These are phyloP conservation scores for Plemyria rubiginata DNA, from an alignment of 2,888 invertebrate genomes.

Conservation along the genomic window DNA sequence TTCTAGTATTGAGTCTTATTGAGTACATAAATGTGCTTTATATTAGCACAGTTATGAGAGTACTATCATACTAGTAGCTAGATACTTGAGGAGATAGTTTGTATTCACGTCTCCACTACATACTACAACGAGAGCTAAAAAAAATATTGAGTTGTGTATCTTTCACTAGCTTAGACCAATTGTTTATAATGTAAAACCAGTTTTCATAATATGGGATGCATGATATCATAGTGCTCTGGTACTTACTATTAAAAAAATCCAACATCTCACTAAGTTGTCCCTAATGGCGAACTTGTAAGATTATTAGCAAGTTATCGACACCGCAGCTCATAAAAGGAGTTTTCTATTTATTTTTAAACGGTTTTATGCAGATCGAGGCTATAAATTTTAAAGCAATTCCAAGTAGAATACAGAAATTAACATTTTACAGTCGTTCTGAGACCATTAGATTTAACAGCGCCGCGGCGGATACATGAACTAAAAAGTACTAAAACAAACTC, in stretches of 20 bases:
- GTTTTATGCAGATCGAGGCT: conserved; percentile 35
- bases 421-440: conserved; percentile 43
- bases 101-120: no score
- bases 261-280: not conserved
- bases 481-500: conserved; percentile 62
- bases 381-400: conserved; percentile 40
- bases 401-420: conserved; percentile 43
- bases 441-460: conserved; percentile 54
- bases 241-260: not conserved
- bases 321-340: conserved; percentile 25
- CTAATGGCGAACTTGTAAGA: conserved; percentile 18
- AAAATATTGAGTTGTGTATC: no score
- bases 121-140: no score
- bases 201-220: no score
- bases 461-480: conserved; percentile 60
- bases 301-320: conserved; percentile 21
- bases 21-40: no score
- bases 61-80: no score
- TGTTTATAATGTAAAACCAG: no score
- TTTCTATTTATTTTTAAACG: conserved; percentile 39
- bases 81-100: no score
- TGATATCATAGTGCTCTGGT: not conserved
- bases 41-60: no score
- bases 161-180: no score
- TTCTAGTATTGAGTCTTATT: no score